A percentile compares a stretch with the other conserved stretches of the same genome.
Evolutionary conservation across 2,888 invertebrate species (phyloP).

Genomic region (Drosophila rellima): DNA sequence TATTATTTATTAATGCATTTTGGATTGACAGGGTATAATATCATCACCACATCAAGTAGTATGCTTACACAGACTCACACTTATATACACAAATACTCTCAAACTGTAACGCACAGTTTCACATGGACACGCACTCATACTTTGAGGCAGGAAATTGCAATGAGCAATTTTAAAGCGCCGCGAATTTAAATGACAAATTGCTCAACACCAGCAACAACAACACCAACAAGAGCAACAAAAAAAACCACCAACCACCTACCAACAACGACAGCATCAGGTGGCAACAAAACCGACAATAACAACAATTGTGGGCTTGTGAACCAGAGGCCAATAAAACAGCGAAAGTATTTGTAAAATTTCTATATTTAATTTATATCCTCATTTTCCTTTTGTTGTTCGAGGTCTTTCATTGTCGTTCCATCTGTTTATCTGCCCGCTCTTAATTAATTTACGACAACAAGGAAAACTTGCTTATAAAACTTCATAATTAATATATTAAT

Average conservation of each 20-base stretch:
- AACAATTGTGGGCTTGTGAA: constrained; percentile 21
- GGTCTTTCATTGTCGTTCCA: neutral
- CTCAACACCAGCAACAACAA: constrained; percentile 8
- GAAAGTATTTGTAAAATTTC: constrained; percentile 12
- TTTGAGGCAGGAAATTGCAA: neutral
- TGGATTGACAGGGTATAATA: neutral
- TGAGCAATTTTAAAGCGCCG: constrained; percentile 24
- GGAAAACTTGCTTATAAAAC: neutral
- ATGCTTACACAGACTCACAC: neutral
- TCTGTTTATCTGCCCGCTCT: neutral
- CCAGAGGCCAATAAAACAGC: constrained; percentile 26
- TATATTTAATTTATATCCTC: constrained; percentile 5
- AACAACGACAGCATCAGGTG: constrained; percentile 7
- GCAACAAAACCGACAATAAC: constrained; percentile 7
- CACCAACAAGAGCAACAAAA: constrained; percentile 12
- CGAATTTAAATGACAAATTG: constrained; percentile 42
- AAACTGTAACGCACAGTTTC: neutral
- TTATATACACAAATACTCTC: neutral
- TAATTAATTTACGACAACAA: constrained; percentile 12
- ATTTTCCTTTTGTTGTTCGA: neutral
- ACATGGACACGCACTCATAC: neutral
- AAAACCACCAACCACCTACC: too few relatives aligned
- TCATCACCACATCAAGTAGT: neutral
- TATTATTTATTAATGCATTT: neutral
- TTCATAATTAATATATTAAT: constrained; percentile 32